Evolutionary conservation across 1,140 invertebrate genomes (phyloP), one percentile per base, ranked within the genome.

Genomic region (Papilio polyxenes): DNA sequence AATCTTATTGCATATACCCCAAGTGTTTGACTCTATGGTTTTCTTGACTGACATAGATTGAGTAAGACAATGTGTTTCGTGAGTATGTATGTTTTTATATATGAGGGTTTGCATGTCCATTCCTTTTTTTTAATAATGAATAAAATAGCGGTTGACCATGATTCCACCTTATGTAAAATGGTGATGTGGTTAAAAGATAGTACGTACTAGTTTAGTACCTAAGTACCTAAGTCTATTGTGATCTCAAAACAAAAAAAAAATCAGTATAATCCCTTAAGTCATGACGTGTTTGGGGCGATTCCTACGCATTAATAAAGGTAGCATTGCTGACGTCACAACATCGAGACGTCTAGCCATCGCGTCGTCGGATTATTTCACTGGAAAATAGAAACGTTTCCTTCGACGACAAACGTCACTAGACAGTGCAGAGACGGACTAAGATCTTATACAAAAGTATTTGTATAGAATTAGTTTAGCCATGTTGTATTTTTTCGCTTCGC

Each of bases 311-410:
- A 8, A 53, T 53, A 56, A 72, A 20, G 59, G 59, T 62, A 62
- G 20, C 31, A 37, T n/a, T 8, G 65, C 15, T 72, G 31, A 72
- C 65, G 65, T 72, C 65, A 37, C 11, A 37, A 37, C 31, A 72
- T 72, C 13, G 65, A 72, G 65, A 72, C 65, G 65, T 72, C 65
- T 72, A 72, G 65, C 65, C 65, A 37, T 15, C 37, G 65, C 65
- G 65, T 72, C 65, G 65, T 31, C 31, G 65, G 37, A 72, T 72
- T 20, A 72, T 72, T 72, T 72, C 65, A 17, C 11, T 37, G 11
- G 23, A 72, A 37, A 72, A 72, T 72, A 72, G 37, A 65, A 72
- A 17, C 65, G 7, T 72, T 72, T 72, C 65, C 31, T 72, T 72
- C 65, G 23, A 31, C 62, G 23, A 65, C 23, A 17, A 72, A 72